phyloP scores from a whole-genome alignment of 2,113 vertebrate species.

The Rhynchomys soricoides region DNA sequence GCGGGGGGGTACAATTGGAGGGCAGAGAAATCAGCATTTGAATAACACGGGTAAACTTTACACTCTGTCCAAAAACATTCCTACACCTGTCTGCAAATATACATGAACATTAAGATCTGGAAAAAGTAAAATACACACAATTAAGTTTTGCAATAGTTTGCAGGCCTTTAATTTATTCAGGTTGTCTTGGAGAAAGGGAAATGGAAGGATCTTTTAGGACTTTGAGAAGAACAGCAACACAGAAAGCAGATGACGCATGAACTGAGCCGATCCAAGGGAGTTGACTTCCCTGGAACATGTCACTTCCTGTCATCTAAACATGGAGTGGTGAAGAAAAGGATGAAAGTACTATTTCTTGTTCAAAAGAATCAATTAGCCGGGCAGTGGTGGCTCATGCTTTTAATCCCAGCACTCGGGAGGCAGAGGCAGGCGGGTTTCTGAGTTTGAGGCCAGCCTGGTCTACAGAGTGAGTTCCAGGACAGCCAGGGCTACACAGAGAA shows the following conservation, averaged over 20 bases:
- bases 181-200: background rate
- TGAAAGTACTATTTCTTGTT: background rate
- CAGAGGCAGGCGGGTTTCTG: too few relatives aligned
- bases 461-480: too few relatives aligned
- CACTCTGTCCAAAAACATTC: too few relatives aligned
- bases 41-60: too few relatives aligned
- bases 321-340: background rate
- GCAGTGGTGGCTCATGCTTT: too few relatives aligned
- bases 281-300: background rate
- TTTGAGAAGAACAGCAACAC: background rate
- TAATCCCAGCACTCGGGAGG: too few relatives aligned
- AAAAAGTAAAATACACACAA: constrained; percentile 19
- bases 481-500: too few relatives aligned
- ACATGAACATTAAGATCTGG: background rate
- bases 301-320: background rate
- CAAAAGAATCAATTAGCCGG: background rate
- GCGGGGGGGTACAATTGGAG: too few relatives aligned
- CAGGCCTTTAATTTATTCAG: background rate
- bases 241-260: background rate
- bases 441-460: too few relatives aligned
- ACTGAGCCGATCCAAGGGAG: background rate
- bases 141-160: constrained; percentile 17
- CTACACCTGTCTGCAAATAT: too few relatives aligned
- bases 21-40: too few relatives aligned
- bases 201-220: background rate